These are phyloP conservation scores for Ranitomeya imitator DNA, from an alignment of 2,113 vertebrate genomes.

Conservation along the genomic window DNA sequence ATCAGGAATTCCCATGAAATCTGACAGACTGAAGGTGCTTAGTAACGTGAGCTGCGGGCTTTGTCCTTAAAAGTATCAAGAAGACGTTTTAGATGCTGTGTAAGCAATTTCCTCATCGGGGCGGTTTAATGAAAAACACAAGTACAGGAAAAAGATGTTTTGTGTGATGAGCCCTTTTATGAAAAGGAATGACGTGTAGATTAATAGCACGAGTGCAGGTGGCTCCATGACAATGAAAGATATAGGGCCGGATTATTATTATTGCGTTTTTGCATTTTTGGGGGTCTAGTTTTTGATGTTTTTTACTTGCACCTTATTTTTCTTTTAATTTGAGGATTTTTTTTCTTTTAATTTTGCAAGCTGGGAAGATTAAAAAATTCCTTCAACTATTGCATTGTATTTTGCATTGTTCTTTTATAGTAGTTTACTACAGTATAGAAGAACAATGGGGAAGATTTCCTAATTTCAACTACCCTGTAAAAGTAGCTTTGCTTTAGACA, in stretches of 20 bases:
- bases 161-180: background rate
- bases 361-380: background rate
- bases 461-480: too few relatives aligned
- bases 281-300: background rate
- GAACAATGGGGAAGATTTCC: too few relatives aligned
- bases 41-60: background rate
- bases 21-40: constrained; percentile 66
- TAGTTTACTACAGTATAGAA: too few relatives aligned
- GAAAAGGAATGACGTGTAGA: background rate
- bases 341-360: too few relatives aligned
- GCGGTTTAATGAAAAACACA: background rate
- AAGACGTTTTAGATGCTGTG: background rate
- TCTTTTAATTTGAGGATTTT: too few relatives aligned
- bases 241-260: too few relatives aligned
- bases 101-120: background rate
- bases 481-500: too few relatives aligned
- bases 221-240: too few relatives aligned
- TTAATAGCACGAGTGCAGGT: too few relatives aligned
- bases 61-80: background rate
- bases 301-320: background rate
- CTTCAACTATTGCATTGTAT: background rate
- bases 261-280: too few relatives aligned
- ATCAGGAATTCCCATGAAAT: constrained; percentile 79
- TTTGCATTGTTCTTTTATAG: background rate
- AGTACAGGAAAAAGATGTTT: background rate